Evolutionary conservation across 2,113 vertebrate species (phyloP), one percentile per base, ranked within the genome.

Genomic region (Odontesthes bonariensis): DNA sequence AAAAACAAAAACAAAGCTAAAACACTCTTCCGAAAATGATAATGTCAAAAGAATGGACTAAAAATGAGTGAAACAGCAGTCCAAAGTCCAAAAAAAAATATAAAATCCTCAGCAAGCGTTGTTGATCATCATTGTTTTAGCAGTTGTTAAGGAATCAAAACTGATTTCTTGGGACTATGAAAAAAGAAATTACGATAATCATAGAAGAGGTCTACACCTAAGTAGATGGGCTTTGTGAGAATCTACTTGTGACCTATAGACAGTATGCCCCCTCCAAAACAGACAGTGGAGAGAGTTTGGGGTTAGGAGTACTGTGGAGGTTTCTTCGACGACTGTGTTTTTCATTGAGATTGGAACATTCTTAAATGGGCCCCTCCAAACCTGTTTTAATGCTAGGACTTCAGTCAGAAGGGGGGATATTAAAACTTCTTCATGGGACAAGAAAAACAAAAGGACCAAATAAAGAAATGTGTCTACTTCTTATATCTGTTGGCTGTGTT

Each of bases 401-500:
- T 75, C 8, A 31, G 44, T 70, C 57, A 63, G 51, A 64, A 46
- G 31, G 27, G 31, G 31, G 51, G 38, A 33, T 1, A 1, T 13
- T 54, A 52, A 67, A 60, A 40, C 22, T 8, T 19, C 23, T 58
- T 19, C 44, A 53, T 27, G 38, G 40, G 57, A 65, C 20, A 61
- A 33, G 27, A 31, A 20, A 42, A 60, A 22, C 0, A 17, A 49
- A 2, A 6, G 10, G 16, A 79, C 4, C 8, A 8, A 35, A 35
- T 35, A 8, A 35, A 35, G 8, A 35, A 35, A 51, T 8, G 55
- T 20, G 27, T 31, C 22, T 23, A 5, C 53, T 20, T 60, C 19
- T 72, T 65, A 57, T 74, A 68, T 66, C 5, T 69, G 16, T 54
- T 53, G 49, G 72, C 59, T 55, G 73, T 52, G 33, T 63, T 62